These are phyloP conservation scores for Blennius ocellaris DNA, from an alignment of 2,113 vertebrate genomes.

Conservation along the genomic window DNA sequence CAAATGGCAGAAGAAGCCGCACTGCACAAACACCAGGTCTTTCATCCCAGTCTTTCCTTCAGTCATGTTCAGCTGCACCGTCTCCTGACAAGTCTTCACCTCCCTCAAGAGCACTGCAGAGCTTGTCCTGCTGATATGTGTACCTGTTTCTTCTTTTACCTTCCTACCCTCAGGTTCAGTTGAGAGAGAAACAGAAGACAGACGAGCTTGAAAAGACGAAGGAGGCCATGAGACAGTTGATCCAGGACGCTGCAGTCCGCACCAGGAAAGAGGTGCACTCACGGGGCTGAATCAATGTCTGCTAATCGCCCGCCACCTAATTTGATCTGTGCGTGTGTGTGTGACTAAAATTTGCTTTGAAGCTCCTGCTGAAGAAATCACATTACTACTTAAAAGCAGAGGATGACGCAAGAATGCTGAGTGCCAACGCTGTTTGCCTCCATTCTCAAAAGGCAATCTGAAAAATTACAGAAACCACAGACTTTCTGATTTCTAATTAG, in stretches of 20 bases:
- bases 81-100: constrained; percentile 15
- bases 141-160: constrained; percentile 9
- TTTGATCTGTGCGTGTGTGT: background rate
- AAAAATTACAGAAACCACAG: constrained; percentile 11
- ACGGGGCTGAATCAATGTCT: too few relatives aligned
- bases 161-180: constrained; percentile 83
- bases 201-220: constrained; percentile 90
- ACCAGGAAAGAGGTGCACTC: constrained; percentile 86
- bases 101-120: background rate
- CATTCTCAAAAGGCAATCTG: background rate
- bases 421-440: constrained; percentile 11
- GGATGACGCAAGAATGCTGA: background rate
- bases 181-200: constrained; percentile 91
- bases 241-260: constrained; percentile 85
- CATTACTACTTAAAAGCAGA: constrained; percentile 9
- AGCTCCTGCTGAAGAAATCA: background rate
- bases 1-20: constrained; percentile 92
- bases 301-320: background rate
- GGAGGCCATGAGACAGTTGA: constrained; percentile 85
- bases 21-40: constrained; percentile 91
- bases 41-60: background rate
- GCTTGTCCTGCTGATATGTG: background rate
- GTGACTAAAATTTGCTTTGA: constrained; percentile 20
- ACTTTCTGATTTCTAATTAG: constrained; percentile 9
- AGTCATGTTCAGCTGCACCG: background rate